Base-by-base conservation (phyloP, 2,888 invertebrate genomes). In the Calephelis perditalis region DNA sequence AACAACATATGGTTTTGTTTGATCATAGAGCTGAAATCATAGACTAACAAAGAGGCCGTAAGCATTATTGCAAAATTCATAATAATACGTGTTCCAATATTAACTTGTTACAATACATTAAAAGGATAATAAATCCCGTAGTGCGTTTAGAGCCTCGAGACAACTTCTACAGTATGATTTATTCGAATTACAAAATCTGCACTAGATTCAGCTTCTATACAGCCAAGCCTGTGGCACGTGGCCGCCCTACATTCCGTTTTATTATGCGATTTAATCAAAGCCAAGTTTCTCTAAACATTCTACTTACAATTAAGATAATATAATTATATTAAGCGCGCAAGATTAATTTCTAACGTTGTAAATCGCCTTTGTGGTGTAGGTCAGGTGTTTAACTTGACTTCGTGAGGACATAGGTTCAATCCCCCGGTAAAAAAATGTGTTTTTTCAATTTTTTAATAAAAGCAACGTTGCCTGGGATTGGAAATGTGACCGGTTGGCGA, bases 211-310 rank as follows among this genome's bases (percentile, higher is more conserved):
- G 61, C 60, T 56, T 59, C 63, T 65, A 63, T 63, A 65, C 37
- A 63, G 61, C 62, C 64, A 62, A 65, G 63, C 65, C 64, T 67
- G 62, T 64, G 66, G 73, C 74, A 73, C 77, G 77, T 74, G 77
- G 70, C 70, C 65, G 73, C 64, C 71, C 73, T 67, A 75, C 70
- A 73, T 74, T 69, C 68, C 58, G 63, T 59, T 62, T 70, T 62
- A 71, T 64, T 62, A 65, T 56, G 47, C 59, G 65, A 65, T 62
- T 57, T 56, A 56, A 65, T 65, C 65, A 62, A 37, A 46, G 15
- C 46, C 45, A 37, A 55, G 56, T 54, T 45, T 36, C 36, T 35
- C 43, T 10, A 45, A 45, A 47, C 44, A 56, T 56, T 44, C 40
- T 9, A 26, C 9, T 26, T 49, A 26, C 49, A 49, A 49, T 49